phyloP scores from a whole-genome alignment of 1,140 invertebrate species.

The Agraylea sexmaculata region DNA sequence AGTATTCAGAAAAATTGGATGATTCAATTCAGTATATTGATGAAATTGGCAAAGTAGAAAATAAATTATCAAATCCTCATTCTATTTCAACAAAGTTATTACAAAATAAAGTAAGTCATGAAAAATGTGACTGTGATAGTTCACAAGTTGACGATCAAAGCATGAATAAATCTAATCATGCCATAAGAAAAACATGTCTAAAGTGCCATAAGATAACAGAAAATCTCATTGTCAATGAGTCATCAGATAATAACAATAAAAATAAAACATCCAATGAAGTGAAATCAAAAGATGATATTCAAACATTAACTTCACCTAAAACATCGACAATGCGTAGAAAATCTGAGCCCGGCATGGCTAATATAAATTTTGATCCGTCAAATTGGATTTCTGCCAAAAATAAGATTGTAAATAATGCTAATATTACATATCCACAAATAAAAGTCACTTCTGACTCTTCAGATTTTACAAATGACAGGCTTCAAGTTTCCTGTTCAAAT shows the following conservation, averaged over 20 bases:
- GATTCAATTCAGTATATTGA: conserved; percentile 12
- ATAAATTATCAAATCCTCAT: too few relatives aligned
- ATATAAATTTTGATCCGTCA: conserved; percentile 20
- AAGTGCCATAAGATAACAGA: conserved; percentile 40
- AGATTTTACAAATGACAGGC: too few relatives aligned
- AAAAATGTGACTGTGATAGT: too few relatives aligned
- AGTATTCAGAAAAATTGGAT: conserved; percentile 4
- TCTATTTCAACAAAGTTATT: too few relatives aligned
- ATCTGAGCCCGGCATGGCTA: conserved; percentile 52
- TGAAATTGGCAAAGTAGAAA: neutral
- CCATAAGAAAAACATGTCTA: conserved; percentile 36
- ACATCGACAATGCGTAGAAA: conserved; percentile 55
- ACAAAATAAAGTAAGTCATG: too few relatives aligned
- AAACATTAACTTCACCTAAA: conserved; percentile 39
- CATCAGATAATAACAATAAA: conserved; percentile 7
- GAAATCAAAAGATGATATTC: conserved; percentile 36
- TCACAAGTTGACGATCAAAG: too few relatives aligned
- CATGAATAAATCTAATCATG: too few relatives aligned
- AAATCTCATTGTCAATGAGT: conserved; percentile 28
- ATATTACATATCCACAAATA: conserved; percentile 3
- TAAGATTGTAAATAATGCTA: conserved; percentile 6
- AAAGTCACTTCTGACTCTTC: too few relatives aligned
- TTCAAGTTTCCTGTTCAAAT: conserved; percentile 3
- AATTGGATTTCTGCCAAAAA: conserved; percentile 13
- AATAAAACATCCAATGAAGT: conserved; percentile 1